A percentile compares a stretch with the other conserved stretches of the same genome.
phyloP scores from a whole-genome alignment of 1,140 invertebrate genomes.

The Meloidogyne hapla region DNA sequence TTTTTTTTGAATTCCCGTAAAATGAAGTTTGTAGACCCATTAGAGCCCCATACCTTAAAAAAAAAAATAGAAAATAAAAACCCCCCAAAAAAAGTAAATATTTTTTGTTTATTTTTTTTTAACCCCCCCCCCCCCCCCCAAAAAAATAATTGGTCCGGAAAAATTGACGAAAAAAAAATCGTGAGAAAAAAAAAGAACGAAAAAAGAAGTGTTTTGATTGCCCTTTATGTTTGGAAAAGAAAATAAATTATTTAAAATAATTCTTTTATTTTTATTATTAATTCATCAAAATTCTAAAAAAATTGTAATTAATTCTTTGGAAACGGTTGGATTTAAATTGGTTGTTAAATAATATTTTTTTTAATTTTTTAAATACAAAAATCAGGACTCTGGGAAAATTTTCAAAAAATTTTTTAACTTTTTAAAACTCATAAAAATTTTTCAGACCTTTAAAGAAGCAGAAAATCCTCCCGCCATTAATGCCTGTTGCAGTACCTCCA shows the following conservation, averaged over 20 bases:
- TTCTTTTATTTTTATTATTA: neutral
- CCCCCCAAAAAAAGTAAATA: too few relatives aligned
- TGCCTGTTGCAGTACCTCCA: neutral
- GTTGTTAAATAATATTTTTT: neutral
- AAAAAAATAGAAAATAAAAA: too few relatives aligned
- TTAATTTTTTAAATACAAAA: neutral
- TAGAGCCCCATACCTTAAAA: too few relatives aligned
- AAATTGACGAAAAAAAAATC: neutral
- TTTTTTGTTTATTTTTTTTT: too few relatives aligned
- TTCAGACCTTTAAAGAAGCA: slow-evolving; percentile 3
- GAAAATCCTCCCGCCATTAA: slow-evolving; percentile 7
- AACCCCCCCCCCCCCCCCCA: neutral
- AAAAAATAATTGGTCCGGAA: slow-evolving; percentile 5
- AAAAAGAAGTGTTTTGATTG: too few relatives aligned
- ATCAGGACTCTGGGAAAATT: neutral
- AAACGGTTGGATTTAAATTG: neutral
- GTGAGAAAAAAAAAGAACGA: neutral
- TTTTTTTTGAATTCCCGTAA: too few relatives aligned
- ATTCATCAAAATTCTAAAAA: slow-evolving; percentile 6
- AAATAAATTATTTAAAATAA: neutral
- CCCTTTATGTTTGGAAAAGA: neutral
- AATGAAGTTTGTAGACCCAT: too few relatives aligned
- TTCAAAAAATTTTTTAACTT: neutral
- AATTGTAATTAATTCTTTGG: neutral
- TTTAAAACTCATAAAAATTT: neutral